Percentiles rank a stretch among this genome's conserved stretches.
Conservation (phyloP, 2,888 invertebrate species). For the Pterostichus madidus region DNA sequence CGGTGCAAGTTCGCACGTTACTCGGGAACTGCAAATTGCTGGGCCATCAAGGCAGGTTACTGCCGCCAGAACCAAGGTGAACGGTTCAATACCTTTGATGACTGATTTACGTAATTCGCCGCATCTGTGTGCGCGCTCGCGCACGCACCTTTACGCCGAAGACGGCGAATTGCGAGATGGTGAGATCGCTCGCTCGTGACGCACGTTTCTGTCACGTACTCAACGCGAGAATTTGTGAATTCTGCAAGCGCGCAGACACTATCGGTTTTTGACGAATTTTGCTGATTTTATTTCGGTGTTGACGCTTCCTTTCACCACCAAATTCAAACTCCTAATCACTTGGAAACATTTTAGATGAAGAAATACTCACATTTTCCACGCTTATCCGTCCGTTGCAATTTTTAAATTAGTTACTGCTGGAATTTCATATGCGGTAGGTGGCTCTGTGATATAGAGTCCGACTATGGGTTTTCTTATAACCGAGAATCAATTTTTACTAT, state of each 20-base stretch:
- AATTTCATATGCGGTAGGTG: no score
- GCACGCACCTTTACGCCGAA: slow-evolving; percentile 42
- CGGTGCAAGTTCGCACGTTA: slow-evolving; percentile 57
- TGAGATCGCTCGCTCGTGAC: no score
- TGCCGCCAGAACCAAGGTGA: slow-evolving; percentile 10
- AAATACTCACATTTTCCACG: no score
- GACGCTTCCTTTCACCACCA: not conserved
- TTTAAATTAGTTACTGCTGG: no score
- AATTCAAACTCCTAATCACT: not conserved
- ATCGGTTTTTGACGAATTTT: slow-evolving; percentile 27
- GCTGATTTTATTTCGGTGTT: slow-evolving; percentile 14
- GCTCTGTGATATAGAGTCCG: no score
- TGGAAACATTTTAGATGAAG: not conserved
- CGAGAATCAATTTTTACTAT: no score
- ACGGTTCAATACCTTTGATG: slow-evolving; percentile 65
- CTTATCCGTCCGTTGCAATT: no score
- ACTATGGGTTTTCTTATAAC: no score
- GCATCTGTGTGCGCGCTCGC: slow-evolving; percentile 56
- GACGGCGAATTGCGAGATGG: no score
- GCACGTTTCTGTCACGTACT: not conserved
- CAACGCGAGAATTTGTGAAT: not conserved
- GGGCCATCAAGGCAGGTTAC: slow-evolving; percentile 30
- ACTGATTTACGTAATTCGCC: slow-evolving; percentile 64
- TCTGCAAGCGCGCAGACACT: not conserved
- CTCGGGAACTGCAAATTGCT: slow-evolving; percentile 51